phyloP scores from a whole-genome alignment of 2,113 vertebrate genomes.

The Atlantisia rogersi region DNA sequence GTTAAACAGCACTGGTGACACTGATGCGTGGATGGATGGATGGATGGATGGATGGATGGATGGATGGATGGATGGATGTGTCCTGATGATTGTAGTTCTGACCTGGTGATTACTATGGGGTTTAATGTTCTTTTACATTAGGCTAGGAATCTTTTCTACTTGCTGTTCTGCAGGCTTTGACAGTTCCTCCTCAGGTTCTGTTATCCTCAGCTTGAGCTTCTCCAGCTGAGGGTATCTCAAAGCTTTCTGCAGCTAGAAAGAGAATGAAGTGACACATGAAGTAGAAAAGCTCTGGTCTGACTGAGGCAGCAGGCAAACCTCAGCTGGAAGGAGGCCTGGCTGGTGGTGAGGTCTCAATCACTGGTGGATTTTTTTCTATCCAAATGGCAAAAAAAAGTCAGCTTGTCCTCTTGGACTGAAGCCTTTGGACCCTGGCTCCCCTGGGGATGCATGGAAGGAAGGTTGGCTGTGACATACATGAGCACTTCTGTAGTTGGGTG shows the following conservation, averaged over 20 bases:
- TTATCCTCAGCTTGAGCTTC: not conserved
- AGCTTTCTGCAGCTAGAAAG: not conserved
- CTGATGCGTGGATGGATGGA: too few species aligned
- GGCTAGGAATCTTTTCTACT: not conserved
- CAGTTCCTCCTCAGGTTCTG: accelerated
- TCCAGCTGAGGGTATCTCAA: not conserved
- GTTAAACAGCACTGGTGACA: not conserved
- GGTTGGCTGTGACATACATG: not conserved
- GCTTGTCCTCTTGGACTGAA: not conserved
- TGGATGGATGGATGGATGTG: not conserved
- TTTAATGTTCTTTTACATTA: not conserved
- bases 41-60: too few species aligned
- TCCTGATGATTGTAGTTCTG: not conserved
- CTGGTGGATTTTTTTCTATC: not conserved
- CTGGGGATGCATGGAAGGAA: not conserved
- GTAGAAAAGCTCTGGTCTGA: not conserved
- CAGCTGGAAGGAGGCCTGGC: not conserved
- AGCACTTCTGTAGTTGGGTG: not conserved
- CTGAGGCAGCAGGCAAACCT: not conserved
- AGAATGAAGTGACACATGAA: not conserved
- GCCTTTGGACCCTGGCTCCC: not conserved
- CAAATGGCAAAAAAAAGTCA: not conserved
- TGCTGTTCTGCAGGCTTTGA: not conserved
- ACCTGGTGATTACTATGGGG: not conserved
- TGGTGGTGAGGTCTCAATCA: not conserved